These are phyloP conservation scores for Plumapathes pennacea DNA, from an alignment of 92 coral and sea anemone genomes.

Conservation along the genomic window DNA sequence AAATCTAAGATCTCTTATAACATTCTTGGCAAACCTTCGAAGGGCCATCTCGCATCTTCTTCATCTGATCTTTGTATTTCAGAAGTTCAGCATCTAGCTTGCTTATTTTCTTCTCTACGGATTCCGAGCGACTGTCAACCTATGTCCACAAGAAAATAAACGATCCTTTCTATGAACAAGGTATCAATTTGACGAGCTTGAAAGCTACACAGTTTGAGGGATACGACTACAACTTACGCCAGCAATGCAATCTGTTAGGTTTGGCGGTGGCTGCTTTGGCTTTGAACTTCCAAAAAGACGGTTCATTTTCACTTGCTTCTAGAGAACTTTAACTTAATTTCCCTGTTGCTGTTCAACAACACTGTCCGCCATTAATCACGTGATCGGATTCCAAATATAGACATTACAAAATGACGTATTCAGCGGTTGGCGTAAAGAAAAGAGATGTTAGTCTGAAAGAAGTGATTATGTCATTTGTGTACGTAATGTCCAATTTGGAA, in stretches of 20 bases:
- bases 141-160: slow-evolving; percentile 4
- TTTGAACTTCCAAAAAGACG: slow-evolving; percentile 92
- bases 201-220: not conserved
- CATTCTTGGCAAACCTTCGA: slow-evolving; percentile 76
- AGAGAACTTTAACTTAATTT: slow-evolving; percentile 2
- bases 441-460: too few species aligned
- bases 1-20: too few species aligned
- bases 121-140: slow-evolving; percentile 99
- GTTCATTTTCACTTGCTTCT: slow-evolving; percentile 68
- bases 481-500: too few species aligned
- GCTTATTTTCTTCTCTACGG: slow-evolving; percentile 89
- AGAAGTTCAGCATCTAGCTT: slow-evolving; percentile 90
- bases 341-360: not conserved
- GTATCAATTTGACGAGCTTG: not conserved
- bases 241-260: slow-evolving; percentile 90
- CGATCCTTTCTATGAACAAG: not conserved
- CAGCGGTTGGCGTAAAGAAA: too few species aligned
- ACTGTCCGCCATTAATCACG: slow-evolving; percentile 30
- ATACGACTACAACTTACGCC: slow-evolving; percentile 52
- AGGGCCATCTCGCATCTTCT: slow-evolving; percentile 99
- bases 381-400: slow-evolving; percentile 47
- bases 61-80: slow-evolving; percentile 99
- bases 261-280: slow-evolving; percentile 97
- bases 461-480: too few species aligned
- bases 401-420: too few species aligned